Conservation (phyloP, 2,113 vertebrate species). For the Psophia crepitans region DNA sequence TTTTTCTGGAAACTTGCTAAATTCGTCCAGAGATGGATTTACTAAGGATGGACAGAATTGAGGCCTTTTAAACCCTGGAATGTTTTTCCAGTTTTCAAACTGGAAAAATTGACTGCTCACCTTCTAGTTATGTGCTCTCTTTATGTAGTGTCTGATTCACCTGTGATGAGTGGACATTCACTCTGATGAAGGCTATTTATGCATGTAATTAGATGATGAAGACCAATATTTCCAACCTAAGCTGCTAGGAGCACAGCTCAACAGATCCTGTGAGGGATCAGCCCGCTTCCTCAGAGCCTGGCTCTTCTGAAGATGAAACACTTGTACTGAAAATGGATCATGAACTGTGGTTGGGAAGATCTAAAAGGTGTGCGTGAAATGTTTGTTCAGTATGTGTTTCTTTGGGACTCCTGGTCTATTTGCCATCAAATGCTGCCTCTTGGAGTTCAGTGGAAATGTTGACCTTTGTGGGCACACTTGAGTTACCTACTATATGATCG, state of each 20-base stretch:
- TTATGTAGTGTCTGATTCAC: neutral
- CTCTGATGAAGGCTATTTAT: neutral
- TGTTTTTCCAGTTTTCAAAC: too few species aligned
- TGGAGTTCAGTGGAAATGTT: neutral
- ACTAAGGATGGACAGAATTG: neutral
- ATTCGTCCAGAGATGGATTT: neutral
- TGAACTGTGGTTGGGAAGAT: neutral
- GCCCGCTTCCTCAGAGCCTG: neutral
- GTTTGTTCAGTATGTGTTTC: neutral
- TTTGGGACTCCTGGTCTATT: neutral
- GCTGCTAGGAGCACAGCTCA: neutral
- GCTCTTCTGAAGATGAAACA: fast-evolving
- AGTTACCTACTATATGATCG: neutral
- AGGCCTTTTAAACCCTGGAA: neutral
- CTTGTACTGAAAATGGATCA: neutral
- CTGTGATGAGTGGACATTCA: neutral
- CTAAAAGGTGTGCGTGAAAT: neutral
- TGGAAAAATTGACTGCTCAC: neutral
- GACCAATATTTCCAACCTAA: neutral
- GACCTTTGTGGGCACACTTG: neutral
- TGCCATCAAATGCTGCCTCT: neutral
- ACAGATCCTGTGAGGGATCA: neutral
- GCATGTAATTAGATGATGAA: neutral
- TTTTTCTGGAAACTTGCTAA: neutral
- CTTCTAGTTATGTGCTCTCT: neutral